A percentile compares a stretch with the other conserved stretches of the same genome.
Evolutionary conservation across 2,888 invertebrate species (phyloP).

Genomic region (Acronicta aceris): DNA sequence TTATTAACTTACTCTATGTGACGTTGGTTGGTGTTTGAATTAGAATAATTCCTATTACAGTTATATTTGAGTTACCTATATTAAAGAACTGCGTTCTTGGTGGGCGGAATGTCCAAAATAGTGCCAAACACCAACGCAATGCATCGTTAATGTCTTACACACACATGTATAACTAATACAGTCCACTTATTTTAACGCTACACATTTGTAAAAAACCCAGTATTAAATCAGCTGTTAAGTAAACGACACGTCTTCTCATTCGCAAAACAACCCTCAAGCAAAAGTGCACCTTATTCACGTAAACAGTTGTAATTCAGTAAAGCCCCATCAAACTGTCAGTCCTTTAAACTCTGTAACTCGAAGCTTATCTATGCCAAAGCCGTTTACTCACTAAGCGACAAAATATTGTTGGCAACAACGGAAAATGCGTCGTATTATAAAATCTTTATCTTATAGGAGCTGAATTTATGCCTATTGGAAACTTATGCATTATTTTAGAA

Average conservation of each 20-base stretch:
- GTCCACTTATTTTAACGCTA: slow-evolving; percentile 8
- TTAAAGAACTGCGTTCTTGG: slow-evolving; percentile 4
- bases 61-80: not conserved
- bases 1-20: slow-evolving; percentile 1
- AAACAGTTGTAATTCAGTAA: slow-evolving; percentile 14
- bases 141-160: slow-evolving; percentile 4
- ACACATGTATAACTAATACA: slow-evolving; percentile 4
- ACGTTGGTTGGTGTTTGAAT: slow-evolving; percentile 2
- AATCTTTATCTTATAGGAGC: not conserved
- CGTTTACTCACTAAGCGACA: not conserved
- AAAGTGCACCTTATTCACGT: slow-evolving; percentile 6
- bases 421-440: not conserved
- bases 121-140: slow-evolving; percentile 2
- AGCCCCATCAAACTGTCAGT: slow-evolving; percentile 26
- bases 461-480: not conserved
- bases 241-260: slow-evolving; percentile 4
- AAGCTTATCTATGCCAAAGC: slow-evolving; percentile 18
- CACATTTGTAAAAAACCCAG: slow-evolving; percentile 9
- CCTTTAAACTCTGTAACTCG: slow-evolving; percentile 25
- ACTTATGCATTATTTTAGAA: not conserved
- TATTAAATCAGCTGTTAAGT: slow-evolving; percentile 6
- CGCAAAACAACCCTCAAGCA: slow-evolving; percentile 3
- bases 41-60: slow-evolving; percentile 2
- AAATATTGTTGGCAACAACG: not conserved
- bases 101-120: slow-evolving; percentile 1